Conservation (phyloP, 2,797 vertebrate species). For the Echeneis naucrates region DNA sequence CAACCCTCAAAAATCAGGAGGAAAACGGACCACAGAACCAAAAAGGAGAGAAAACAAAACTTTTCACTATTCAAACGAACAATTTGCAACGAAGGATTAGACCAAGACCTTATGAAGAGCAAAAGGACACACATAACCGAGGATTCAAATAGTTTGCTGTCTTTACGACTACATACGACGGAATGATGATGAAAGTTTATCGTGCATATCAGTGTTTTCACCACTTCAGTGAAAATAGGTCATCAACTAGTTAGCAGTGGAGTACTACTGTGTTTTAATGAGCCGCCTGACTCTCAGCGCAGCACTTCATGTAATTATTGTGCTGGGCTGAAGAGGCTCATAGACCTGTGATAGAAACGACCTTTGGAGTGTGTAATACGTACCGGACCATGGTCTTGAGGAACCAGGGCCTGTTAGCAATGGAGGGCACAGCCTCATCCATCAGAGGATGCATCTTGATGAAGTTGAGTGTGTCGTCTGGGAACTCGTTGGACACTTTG, state of each 20-base stretch:
- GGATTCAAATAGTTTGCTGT: conserved; percentile 26
- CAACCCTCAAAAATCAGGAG: conserved; percentile 44
- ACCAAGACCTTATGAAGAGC: conserved; percentile 12
- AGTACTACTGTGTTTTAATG: conserved; percentile 69
- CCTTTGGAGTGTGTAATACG: conserved; percentile 67
- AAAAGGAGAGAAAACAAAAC: neutral
- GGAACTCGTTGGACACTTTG: conserved; percentile 95
- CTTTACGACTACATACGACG: conserved; percentile 22
- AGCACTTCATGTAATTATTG: conserved; percentile 72
- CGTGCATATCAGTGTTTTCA: conserved; percentile 49
- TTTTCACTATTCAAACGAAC: conserved; percentile 37
- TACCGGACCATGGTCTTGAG: conserved; percentile 99
- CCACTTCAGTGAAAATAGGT: conserved; percentile 60
- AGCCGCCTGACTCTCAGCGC: conserved; percentile 61
- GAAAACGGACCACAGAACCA: conserved; percentile 38
- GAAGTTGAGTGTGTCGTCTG: conserved; percentile 98
- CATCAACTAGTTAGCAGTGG: conserved; percentile 54
- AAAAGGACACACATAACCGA: conserved; percentile 18
- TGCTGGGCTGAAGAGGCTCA: conserved; percentile 56
- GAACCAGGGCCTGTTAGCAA: conserved; percentile 96
- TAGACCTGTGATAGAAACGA: conserved; percentile 29
- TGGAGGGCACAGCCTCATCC: conserved; percentile 96
- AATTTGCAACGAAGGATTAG: conserved; percentile 38
- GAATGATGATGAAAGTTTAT: conserved; percentile 9
- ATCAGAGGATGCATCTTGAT: conserved; percentile 99